Percentiles rank a stretch among this genome's conserved stretches.
phyloP scores from a whole-genome alignment of 2,888 invertebrate species.

The Drosophila meridionalis region DNA sequence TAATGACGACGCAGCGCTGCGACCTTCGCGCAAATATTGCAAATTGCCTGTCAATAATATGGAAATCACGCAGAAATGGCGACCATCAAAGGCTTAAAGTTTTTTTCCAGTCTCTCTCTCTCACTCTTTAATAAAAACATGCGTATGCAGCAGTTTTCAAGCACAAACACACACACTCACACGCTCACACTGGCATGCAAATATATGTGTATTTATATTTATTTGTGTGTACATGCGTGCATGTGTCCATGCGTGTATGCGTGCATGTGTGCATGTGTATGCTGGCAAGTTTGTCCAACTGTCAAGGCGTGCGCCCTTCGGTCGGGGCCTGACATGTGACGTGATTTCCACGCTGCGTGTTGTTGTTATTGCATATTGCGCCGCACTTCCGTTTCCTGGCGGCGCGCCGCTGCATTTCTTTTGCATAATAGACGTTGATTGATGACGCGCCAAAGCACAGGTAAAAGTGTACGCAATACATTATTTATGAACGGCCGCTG shows the following conservation, averaged over 20 bases:
- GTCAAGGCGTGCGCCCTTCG: slow-evolving; percentile 36
- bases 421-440: slow-evolving; percentile 73
- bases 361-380: slow-evolving; percentile 51
- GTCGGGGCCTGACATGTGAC: slow-evolving; percentile 38
- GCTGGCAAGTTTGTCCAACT: slow-evolving; percentile 46
- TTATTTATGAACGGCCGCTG: slow-evolving; percentile 66
- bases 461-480: slow-evolving; percentile 68
- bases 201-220: slow-evolving; percentile 18
- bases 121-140: slow-evolving; percentile 28
- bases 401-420: slow-evolving; percentile 56
- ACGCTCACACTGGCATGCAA: neutral
- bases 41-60: slow-evolving; percentile 69
- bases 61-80: slow-evolving; percentile 56
- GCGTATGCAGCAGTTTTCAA: slow-evolving; percentile 17
- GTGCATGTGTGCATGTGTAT: slow-evolving; percentile 8
- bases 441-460: slow-evolving; percentile 64
- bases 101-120: neutral
- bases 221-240: slow-evolving; percentile 17
- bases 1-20: slow-evolving; percentile 36
- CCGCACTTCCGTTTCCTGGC: slow-evolving; percentile 70
- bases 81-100: slow-evolving; percentile 52
- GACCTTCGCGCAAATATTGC: slow-evolving; percentile 61
- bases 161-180: slow-evolving; percentile 1
- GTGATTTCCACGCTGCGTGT: slow-evolving; percentile 61
- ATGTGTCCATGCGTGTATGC: slow-evolving; percentile 12